A percentile compares a stretch with the other conserved stretches of the same genome.
phyloP scores from a whole-genome alignment of 2,888 invertebrate genomes.

The Piscicola geometra region DNA sequence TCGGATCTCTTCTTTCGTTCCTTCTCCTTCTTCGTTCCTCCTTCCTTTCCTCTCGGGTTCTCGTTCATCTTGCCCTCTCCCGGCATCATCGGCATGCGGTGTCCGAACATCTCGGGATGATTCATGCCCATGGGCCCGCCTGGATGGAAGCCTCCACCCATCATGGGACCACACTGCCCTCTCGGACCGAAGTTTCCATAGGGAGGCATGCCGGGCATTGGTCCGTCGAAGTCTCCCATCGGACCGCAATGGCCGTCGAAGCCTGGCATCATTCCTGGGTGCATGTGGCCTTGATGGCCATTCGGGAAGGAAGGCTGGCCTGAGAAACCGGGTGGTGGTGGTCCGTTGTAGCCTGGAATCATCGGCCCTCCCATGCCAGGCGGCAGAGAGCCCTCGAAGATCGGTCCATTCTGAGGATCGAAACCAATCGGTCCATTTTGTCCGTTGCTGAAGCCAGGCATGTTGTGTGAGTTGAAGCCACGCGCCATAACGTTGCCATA shows the following conservation, averaged over 20 bases:
- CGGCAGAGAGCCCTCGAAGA: constrained; percentile 33
- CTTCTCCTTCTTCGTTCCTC: constrained; percentile 31
- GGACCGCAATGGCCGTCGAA: constrained; percentile 31
- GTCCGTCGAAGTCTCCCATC: constrained; percentile 29
- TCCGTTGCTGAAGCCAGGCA: constrained; percentile 12
- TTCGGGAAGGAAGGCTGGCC: constrained; percentile 28
- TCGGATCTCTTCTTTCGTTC: constrained; percentile 37
- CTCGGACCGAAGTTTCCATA: constrained; percentile 16
- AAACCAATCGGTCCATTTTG: constrained; percentile 27
- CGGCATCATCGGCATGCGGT: constrained; percentile 27
- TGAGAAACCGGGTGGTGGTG: constrained; percentile 26
- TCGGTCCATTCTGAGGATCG: constrained; percentile 21
- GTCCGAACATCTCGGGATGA: constrained; percentile 27
- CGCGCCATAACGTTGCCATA: constrained; percentile 25
- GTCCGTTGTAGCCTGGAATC: constrained; percentile 36
- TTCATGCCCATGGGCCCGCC: constrained; percentile 31
- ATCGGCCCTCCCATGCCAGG: constrained; percentile 37
- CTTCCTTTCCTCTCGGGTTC: constrained; percentile 30
- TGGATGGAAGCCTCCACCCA: constrained; percentile 13
- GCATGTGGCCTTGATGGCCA: constrained; percentile 34
- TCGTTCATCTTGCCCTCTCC: constrained; percentile 25
- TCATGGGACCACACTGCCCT: constrained; percentile 34
- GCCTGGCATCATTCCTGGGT: constrained; percentile 28
- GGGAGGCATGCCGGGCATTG: constrained; percentile 23
- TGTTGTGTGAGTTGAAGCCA: constrained; percentile 30